Percentiles rank a stretch among this genome's conserved stretches.
Conservation (phyloP, 2,888 invertebrate genomes). For the Brachyopa scutellaris region DNA sequence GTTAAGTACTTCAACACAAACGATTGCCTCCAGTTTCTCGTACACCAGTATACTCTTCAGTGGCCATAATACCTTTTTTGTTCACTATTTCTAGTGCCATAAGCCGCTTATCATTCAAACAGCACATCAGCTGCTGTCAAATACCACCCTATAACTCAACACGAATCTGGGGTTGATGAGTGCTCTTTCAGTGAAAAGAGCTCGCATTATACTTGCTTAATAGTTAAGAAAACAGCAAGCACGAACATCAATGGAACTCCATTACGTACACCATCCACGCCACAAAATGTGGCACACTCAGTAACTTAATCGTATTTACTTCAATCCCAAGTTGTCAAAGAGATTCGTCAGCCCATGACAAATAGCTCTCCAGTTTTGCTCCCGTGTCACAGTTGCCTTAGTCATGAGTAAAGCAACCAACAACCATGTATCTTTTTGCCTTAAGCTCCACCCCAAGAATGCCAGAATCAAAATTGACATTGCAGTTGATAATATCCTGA, state of each 20-base stretch:
- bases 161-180: not conserved
- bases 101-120: slow-evolving; percentile 1
- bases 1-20: too few species aligned
- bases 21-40: too few species aligned
- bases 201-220: slow-evolving; percentile 7
- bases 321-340: slow-evolving; percentile 54
- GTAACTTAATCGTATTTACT: slow-evolving; percentile 40
- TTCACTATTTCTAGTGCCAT: not conserved
- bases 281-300: not conserved
- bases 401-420: too few species aligned
- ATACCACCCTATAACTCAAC: not conserved
- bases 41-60: too few species aligned
- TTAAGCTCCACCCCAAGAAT: not conserved
- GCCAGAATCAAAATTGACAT: slow-evolving; percentile 50
- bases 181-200: not conserved
- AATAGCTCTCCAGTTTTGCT: slow-evolving; percentile 21
- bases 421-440: not conserved
- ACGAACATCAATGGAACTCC: slow-evolving; percentile 4
- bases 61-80: not conserved
- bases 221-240: slow-evolving; percentile 13
- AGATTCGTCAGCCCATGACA: slow-evolving; percentile 29
- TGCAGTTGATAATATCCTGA: slow-evolving; percentile 57
- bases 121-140: not conserved
- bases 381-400: too few species aligned
- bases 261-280: not conserved